Base-by-base conservation (phyloP, 2,888 invertebrate genomes). In the Xestia xanthographa region DNA sequence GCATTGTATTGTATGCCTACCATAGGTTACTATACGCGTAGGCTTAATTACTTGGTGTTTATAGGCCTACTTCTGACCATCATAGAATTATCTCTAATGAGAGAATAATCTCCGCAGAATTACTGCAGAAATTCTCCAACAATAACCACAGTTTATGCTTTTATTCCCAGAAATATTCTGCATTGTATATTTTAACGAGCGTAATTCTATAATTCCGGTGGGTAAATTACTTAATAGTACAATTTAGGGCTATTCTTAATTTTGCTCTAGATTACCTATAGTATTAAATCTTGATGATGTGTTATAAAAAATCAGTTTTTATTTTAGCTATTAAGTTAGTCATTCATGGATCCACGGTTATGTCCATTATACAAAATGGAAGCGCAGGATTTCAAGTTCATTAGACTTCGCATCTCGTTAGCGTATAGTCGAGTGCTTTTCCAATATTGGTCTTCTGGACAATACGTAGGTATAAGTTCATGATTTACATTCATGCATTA, bases 361-460 rank as follows among this genome's bases (percentile, higher is more conserved):
- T 92, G 93, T 93, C 94, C 94, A 95, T 95, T 95, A 94, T 93
- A 95, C 94, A 93, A 95, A 95, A 95, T 95, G 94, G 94, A 93
- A 92, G 93, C 92, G 91, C 94, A 93, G 95, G 94, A 95, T 95
- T 95, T 95, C 95, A 94, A 95, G 95, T 95, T 96, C 95, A 96
- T 96, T 96, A 95, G 95, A 94, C 93, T 83, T 94, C 92, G 92
- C 93, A 93, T 92, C 95, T 95, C 95, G 95, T 95, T 95, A 95
- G 93, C 92, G 92, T 92, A 94, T 92, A 94, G 94, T 91, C 92
- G 93, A 95, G 95, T 93, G 95, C 94, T 94, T 92, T 93, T 93
- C 94, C 95, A 96, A 95, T 95, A 95, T 95, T 95, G 94, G 91
- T 92, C 92, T 92, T 93, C 92, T 94, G 93, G 92, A 93, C 94